Evolutionary conservation across 1,140 invertebrate genomes (phyloP).

Genomic region (Zaprionus kolodkinae): DNA sequence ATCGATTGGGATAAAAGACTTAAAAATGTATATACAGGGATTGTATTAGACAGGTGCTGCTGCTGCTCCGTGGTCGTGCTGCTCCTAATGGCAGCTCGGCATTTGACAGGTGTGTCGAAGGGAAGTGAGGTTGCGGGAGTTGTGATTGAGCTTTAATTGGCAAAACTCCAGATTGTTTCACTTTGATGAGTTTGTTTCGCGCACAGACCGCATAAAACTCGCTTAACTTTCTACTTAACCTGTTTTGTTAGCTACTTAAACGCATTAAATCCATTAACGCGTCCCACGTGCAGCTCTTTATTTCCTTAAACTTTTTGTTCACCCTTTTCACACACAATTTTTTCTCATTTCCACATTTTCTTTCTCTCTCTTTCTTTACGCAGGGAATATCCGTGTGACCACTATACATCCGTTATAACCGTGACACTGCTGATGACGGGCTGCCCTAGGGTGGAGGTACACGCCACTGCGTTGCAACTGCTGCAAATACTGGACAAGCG

Average conservation of each 20-base stretch:
- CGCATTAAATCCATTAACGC: conserved; percentile 18
- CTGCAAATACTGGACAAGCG: conserved; percentile 97
- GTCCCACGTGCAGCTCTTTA: neutral
- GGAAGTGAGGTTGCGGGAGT: neutral
- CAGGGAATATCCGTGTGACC: conserved; percentile 99
- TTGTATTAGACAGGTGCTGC: neutral
- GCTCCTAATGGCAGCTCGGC: conserved; percentile 16
- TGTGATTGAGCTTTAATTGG: conserved; percentile 20
- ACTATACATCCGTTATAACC: conserved; percentile 98
- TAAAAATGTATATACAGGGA: neutral
- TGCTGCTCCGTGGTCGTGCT: neutral
- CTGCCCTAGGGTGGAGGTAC: conserved; percentile 94
- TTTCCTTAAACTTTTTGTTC: neutral
- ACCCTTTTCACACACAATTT: neutral
- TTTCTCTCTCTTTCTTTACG: conserved; percentile 38
- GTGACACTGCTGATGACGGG: conserved; percentile 98
- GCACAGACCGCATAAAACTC: neutral
- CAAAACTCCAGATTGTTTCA: neutral
- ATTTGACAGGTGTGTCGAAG: conserved; percentile 8
- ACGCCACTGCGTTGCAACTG: conserved; percentile 96
- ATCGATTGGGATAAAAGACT: conserved; percentile 63
- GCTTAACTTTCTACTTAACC: conserved; percentile 25
- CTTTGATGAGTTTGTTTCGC: neutral
- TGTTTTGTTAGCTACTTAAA: conserved; percentile 7
- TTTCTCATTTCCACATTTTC: neutral